Conservation (phyloP, 2,113 vertebrate genomes). For the Marmota monax region DNA sequence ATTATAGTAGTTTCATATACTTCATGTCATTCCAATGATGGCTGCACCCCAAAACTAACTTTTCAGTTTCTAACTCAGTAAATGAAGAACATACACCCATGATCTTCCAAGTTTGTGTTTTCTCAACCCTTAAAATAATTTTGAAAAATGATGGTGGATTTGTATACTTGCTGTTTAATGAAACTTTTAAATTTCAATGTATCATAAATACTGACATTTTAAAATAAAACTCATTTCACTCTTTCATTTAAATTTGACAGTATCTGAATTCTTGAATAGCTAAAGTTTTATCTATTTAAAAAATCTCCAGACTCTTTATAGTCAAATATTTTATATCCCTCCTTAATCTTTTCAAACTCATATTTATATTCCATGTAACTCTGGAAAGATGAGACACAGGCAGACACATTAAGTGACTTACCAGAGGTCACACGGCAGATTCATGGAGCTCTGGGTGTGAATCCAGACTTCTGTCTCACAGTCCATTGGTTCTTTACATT, state of each 20-base stretch:
- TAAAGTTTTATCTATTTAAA: neutral
- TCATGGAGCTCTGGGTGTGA: neutral
- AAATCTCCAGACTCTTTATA: neutral
- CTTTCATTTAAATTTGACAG: neutral
- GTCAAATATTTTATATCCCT: neutral
- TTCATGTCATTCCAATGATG: neutral
- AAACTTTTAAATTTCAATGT: neutral
- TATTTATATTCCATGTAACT: neutral
- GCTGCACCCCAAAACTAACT: neutral
- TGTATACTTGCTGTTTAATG: neutral
- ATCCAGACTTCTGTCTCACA: neutral
- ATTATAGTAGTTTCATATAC: neutral
- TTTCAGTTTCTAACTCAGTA: constrained; percentile 4
- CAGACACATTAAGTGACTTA: neutral
- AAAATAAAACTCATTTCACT: neutral
- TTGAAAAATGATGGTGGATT: neutral
- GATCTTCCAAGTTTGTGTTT: neutral
- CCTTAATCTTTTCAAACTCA: neutral
- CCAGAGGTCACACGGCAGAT: neutral
- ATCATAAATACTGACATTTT: neutral
- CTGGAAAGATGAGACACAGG: neutral
- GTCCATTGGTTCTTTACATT: neutral
- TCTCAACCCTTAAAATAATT: constrained; percentile 3
- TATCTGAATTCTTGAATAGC: neutral
- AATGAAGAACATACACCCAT: neutral